A percentile compares a stretch with the other conserved stretches of the same genome.
These are phyloP conservation scores for Siphamia tubifer DNA, from an alignment of 2,113 vertebrate species.

Conservation along the genomic window DNA sequence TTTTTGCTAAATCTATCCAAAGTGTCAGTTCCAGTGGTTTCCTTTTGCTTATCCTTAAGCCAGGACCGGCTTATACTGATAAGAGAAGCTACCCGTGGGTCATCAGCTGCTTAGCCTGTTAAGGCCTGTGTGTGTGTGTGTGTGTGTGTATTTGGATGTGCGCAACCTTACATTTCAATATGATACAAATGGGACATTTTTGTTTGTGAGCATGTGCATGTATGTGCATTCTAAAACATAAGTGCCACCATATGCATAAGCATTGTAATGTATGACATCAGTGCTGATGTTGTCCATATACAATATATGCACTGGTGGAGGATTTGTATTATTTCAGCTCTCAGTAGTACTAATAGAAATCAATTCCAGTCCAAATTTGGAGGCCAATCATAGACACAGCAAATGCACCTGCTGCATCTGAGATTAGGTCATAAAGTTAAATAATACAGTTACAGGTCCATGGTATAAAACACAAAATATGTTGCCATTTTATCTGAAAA, in stretches of 20 bases:
- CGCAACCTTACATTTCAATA: slow-evolving; percentile 24
- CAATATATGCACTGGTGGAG: slow-evolving; percentile 4
- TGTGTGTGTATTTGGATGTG: neutral
- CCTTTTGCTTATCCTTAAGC: slow-evolving; percentile 62
- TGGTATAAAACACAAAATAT: slow-evolving; percentile 15
- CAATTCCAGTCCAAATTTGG: slow-evolving; percentile 29
- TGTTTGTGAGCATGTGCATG: neutral
- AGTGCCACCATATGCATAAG: slow-evolving; percentile 5
- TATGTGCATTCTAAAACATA: slow-evolving; percentile 17
- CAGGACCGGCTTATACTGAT: slow-evolving; percentile 68
- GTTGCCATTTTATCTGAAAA: neutral
- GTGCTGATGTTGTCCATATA: slow-evolving; percentile 15
- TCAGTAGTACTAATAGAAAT: slow-evolving; percentile 18
- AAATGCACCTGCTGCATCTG: slow-evolving; percentile 11
- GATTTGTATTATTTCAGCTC: slow-evolving; percentile 49
- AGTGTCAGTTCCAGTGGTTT: slow-evolving; percentile 66
- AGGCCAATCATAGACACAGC: slow-evolving; percentile 2
- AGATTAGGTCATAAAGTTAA: slow-evolving; percentile 7
- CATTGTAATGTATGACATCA: slow-evolving; percentile 23
- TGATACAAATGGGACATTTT: neutral
- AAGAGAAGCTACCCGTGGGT: slow-evolving; percentile 59
- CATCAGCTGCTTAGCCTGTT: slow-evolving; percentile 57
- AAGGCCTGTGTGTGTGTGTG: neutral
- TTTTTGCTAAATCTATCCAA: slow-evolving; percentile 55
- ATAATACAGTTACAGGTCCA: neutral